Evolutionary conservation across 2,888 invertebrate genomes (phyloP), one percentile per base, ranked within the genome.

Genomic region (Eupithecia centaureata): DNA sequence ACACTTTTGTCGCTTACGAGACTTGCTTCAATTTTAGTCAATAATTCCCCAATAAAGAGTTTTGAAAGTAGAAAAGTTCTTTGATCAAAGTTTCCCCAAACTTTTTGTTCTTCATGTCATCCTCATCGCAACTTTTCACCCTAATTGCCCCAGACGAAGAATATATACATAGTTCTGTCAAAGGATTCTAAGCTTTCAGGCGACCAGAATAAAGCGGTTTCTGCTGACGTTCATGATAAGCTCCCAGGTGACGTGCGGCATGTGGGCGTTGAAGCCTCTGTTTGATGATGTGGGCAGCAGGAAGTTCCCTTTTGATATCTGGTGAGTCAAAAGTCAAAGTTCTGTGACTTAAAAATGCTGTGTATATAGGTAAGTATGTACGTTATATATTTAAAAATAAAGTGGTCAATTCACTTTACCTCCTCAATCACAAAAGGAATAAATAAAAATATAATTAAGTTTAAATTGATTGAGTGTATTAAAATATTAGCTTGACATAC

Each of bases 241-340:
- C 69, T 84, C 92, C 0, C 90, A 91, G 76, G 73, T 83, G 4
- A 89, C 88, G 0, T 91, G 91, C 67, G 83, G 84, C 0, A 70
- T 89, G 73, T 92, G 91, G 89, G 90, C 88, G 0, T 63, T 92
- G 64, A 89, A 88, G 54, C 91, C 92, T 0, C 60, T 92, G 63
- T 89, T 92, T 52, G 91, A 92, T 61, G 88, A 91, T 59, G 84
- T 78, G 2, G 86, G 84, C n/a, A 82, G 77, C 65, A 81, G 88
- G n/a, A 87, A 86, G 22, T 92, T 89, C 71, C 91, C 92, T 1
- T 90, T 92, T 69, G 88, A 89, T 69, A 92, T 92, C 90, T 92
- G 92, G 92, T 90, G 77, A 47, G 47, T 22, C 47, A 47, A 47
- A 10, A 18, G 18, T 18, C 42, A 42, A n/a, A n/a, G 8, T 38